Evolutionary conservation across 2,888 invertebrate genomes (phyloP), one percentile per base, ranked within the genome.

Genomic region (Brachypalpus laphriformis): DNA sequence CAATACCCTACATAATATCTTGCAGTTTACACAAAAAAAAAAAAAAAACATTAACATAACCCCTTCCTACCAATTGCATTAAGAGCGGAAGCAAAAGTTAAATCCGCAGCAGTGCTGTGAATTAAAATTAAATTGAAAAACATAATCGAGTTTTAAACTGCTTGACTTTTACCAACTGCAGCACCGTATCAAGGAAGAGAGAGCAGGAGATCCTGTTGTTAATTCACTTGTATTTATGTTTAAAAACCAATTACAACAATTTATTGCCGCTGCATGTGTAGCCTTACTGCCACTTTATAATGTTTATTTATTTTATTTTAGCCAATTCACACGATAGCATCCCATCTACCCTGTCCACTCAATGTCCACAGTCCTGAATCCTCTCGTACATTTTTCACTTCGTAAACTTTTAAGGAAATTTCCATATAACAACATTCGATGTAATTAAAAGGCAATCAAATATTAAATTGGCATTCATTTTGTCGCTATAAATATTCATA

Each of bases 391-490:
- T 61, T 65, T 54, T 76, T 65, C 63, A 65, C 57, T 59, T 72
- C 49, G 82, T 72, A 72, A 82, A 82, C 82, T 82, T 78, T 80
- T 61, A 61, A 78, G 74, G 72, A 83, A 74, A 80, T 83, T 83
- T 78, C 74, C 83, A 78, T 75, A 85, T 54, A 85, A 81, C 63
- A 81, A 75, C 75, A 71, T 85, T 85, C 47, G 14, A 7, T 59
- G 75, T 81, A 85, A 85, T 85, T 85, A 85, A 85, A 85, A 70
- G 75, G 70, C 81, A 85, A 85, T 85, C 81, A 81, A 85, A 85
- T 75, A 81, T 85, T 81, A 75, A 85, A 81, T 75, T 81, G 75
- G 51, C 70, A 75, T 85, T 85, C 71, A 76, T 71, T 85, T 85
- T 75, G 80, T 57, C 70, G 70, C 61, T 70, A 80, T 83, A 74